Evolutionary conservation across 2,797 vertebrate genomes (phyloP), one percentile per base, ranked within the genome.

Genomic region (Sebastiscus tertius): DNA sequence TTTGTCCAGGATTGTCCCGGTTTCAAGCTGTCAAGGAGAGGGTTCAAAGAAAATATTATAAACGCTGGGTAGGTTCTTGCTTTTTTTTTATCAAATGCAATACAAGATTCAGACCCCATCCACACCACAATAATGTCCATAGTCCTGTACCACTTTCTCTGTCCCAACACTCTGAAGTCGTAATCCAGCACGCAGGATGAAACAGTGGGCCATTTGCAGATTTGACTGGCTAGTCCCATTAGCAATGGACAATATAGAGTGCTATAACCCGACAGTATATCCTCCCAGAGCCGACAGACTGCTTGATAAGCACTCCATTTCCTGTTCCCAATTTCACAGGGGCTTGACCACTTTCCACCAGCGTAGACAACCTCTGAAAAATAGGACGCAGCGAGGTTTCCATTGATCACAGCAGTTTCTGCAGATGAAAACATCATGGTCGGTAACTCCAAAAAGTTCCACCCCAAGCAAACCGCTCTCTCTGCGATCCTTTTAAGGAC

Each of bases 301-400:
- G 62, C 39, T 66, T 72, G 63, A 83, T 80, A 72, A 83, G 68
- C 68, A 64, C 80, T 79, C 36, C 7, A 75, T 82, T 82, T 70
- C 59, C 59, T 79, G 88, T 81, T 86, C 88, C 79, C 90, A 89
- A 87, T 92, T 93, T 91, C 83, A 89, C 89, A 87, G 88, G 77
- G 83, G 59, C 72, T 77, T 87, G 59, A 84, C 81, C 71, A 46
- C 72, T 83, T 81, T 67, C 55, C 39, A 39, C 64, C 60, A 27
- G 36, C 52, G 55, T 5, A 65, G 74, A 46, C 31, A 72, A 24
- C 12, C 55, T 46, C 63, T 75, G 60, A 80, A 69, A 86, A 87
- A 87, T 81, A 60, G 73, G 42, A 62, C 34, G 34, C 24, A 52
- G 61, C 42, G 72, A 34, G 68, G 66, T 60, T 85, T 75, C 60